Evolutionary conservation across 1,140 invertebrate genomes (phyloP).

Genomic region (Coelopa frigida): DNA sequence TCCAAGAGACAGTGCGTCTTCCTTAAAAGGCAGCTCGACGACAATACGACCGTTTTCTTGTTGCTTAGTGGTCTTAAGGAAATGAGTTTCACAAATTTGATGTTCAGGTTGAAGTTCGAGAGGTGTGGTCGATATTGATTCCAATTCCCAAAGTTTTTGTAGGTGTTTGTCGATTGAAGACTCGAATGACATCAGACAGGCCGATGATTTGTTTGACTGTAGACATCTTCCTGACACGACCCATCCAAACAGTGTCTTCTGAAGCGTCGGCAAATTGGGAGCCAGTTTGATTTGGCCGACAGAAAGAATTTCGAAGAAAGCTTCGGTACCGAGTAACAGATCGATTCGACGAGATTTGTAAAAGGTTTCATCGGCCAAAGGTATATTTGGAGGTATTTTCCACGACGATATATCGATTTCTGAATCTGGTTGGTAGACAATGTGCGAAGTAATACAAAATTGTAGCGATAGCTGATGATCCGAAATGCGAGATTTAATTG

Average conservation of each 20-base stretch:
- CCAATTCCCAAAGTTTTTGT: no score
- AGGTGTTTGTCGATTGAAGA: no score
- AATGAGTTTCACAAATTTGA: no score
- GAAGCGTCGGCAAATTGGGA: conserved; percentile 18
- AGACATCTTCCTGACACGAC: conserved; percentile 10
- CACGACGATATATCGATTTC: conserved; percentile 9
- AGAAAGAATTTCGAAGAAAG: conserved; percentile 30
- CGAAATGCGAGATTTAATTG: conserved; percentile 4
- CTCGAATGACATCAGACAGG: no score
- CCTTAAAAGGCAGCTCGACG: no score
- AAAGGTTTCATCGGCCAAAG: conserved; percentile 27
- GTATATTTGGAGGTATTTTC: conserved; percentile 19
- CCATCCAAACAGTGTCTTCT: conserved; percentile 36
- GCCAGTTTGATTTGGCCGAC: conserved; percentile 23
- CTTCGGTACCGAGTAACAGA: conserved; percentile 25
- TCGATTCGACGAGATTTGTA: conserved; percentile 22
- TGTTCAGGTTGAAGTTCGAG: no score
- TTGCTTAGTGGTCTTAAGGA: no score
- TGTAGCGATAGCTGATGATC: conserved; percentile 2
- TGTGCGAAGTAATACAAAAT: conserved; percentile 10
- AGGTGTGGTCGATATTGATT: no score
- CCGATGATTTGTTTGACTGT: background rate
- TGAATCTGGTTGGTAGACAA: conserved; percentile 14
- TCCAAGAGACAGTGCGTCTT: no score
- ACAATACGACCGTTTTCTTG: no score